phyloP scores from a whole-genome alignment of 2,888 invertebrate species.

The Mesorhabditis spiculigera region DNA sequence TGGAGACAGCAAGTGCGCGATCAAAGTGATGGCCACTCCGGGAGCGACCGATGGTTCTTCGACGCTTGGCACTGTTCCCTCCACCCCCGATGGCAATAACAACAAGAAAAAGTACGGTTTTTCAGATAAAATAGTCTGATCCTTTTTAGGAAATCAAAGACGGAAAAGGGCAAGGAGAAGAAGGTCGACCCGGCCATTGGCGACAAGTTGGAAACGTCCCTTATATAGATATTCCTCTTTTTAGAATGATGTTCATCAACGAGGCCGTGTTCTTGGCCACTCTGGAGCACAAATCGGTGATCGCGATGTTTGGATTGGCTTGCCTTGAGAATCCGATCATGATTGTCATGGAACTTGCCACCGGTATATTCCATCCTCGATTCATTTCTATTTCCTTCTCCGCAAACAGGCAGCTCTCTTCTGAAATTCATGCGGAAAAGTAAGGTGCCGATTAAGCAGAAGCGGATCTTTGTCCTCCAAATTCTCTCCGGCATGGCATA shows the following conservation, averaged over 20 bases:
- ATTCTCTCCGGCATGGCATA: neutral
- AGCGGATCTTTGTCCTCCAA: neutral
- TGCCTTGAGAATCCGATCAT: neutral
- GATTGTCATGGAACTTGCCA: neutral
- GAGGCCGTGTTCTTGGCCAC: neutral
- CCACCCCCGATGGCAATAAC: neutral
- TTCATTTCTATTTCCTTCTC: neutral
- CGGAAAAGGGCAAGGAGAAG: too few species aligned
- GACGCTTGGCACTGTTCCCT: too few species aligned
- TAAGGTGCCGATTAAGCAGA: neutral
- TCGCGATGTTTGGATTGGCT: neutral
- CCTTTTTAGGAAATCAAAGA: too few species aligned
- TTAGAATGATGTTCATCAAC: slow-evolving; percentile 5
- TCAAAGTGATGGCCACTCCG: neutral
- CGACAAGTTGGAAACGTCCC: neutral
- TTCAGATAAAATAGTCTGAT: neutral
- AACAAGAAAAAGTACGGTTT: neutral
- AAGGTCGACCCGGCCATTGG: neutral
- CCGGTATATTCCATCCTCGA: neutral
- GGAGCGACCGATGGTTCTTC: neutral
- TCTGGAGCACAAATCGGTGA: neutral
- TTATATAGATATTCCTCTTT: neutral
- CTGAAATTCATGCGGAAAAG: neutral
- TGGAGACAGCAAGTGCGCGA: slow-evolving; percentile 2
- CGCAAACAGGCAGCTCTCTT: neutral